Base-by-base conservation (phyloP, 2,113 vertebrate genomes). In the Pantherophis guttatus region DNA sequence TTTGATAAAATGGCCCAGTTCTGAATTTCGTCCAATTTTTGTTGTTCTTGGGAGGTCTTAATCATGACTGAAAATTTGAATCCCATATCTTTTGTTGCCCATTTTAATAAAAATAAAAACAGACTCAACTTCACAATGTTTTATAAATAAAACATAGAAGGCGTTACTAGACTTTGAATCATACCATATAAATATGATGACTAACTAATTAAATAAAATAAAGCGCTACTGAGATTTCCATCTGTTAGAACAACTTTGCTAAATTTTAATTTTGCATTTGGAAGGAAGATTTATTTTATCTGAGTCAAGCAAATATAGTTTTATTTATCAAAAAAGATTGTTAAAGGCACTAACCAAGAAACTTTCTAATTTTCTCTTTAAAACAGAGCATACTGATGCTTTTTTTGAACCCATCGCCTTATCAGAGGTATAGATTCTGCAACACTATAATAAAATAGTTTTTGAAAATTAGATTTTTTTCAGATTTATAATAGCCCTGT, bases 361-460 rank as follows among this genome's bases (percentile, higher is more conserved):
- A 87, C 87, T 90, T 44, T 70, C 29, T 94, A 94, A 91, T 93
- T 95, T 29, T 88, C 92, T 92, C 54, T 90, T 95, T 90, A 87
- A 93, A 94, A 96, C 70, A 94, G 92, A 93, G 54, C 44, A 95
- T 94, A 93, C 88, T 95, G 95, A 5, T 95, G 93, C 95, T 91
- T 91, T 52, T n/a, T 23, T 90, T 91, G 29, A 89, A 57, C 39
- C 52, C 23, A 96, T 50, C 94, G 92, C 94, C 44, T 88, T 88
- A 90, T 44, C 12, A 85, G 29, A 52, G 21, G 54, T 91, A n/a
- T 65, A 62, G 54, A 87, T 93, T 90, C 44, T 89, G 33, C 86
- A 39, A 53, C n/a, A 70, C 91, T 94, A 53, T 95, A 94, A 94
- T 81, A 92, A 92, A 65, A 87, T 93, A 95, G 93, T 95, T 94